Base-by-base conservation (phyloP, 2,888 invertebrate genomes). In the Drosophila nigricruria region DNA sequence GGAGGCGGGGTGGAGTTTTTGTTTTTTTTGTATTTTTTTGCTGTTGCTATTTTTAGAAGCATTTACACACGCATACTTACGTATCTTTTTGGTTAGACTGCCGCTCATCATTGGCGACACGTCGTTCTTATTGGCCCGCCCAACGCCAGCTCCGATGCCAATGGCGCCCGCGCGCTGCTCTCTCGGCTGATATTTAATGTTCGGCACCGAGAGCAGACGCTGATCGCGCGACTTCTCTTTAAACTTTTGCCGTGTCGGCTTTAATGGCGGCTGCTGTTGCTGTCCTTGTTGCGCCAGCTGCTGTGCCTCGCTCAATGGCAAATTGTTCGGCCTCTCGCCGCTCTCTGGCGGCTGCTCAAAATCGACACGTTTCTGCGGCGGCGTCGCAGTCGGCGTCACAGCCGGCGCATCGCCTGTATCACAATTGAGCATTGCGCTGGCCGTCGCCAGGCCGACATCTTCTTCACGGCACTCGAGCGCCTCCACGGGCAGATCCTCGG, bases 61-160 rank as follows among this genome's bases (percentile, higher is more conserved):
- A 38, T 57, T 58, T 43, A 32, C 57, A 68, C 69, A 47, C 69
- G 57, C 79, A 94, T 95, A 97, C 97, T 97, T 96, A 97, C 97
- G 96, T 95, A 97, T 96, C 94, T 96, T 95, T 93, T 97, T 95
- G 94, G 96, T 96, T 88, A 97, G 94, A 94, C 94, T 95, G 92
- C 96, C 96, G 87, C 96, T 95, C 94, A 96, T 95, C 74, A 95
- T 93, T 66, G 94, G 93, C 82, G 94, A 87, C 54, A 91, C 90
- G 78, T 93, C 92, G 53, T 90, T 90, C 83, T 91, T 92, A 76
- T 85, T 87, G 79, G 89, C 79, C 42, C 91, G 90, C 47, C 88
- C 82, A 25, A 42, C 60, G 52, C 40, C 56, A 27, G 57, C 38
- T 47, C 54, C 65, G 36, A 53, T 42, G 53, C 70, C 76, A 34